Conservation (phyloP, 2,797 vertebrate genomes). For the Acomys russatus region DNA sequence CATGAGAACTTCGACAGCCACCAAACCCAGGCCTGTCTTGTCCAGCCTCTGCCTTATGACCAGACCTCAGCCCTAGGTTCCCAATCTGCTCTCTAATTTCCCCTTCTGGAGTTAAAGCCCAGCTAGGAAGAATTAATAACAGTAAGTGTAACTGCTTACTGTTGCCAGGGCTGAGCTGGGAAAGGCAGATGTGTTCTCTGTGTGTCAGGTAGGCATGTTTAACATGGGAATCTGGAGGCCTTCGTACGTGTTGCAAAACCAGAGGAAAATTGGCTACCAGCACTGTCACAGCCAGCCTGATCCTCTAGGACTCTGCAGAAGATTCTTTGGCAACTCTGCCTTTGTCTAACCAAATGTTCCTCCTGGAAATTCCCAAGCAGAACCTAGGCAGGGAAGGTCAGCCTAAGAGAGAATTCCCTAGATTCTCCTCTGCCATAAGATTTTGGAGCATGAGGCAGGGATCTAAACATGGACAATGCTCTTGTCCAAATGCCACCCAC, state of each 20-base stretch:
- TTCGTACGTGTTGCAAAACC: background rate
- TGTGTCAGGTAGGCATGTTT: background rate
- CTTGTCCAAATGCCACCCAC: background rate
- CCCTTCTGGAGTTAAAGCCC: background rate
- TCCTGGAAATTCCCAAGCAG: background rate
- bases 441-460: no score
- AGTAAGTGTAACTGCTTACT: background rate
- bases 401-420: background rate
- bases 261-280: background rate
- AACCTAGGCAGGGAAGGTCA: background rate
- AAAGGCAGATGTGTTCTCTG: background rate
- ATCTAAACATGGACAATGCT: background rate
- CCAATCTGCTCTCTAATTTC: background rate
- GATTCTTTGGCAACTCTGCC: background rate
- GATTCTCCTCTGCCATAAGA: background rate
- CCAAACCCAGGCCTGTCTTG: background rate
- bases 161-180: background rate
- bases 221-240: background rate
- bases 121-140: slow-evolving; percentile 15
- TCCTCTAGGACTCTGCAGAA: background rate
- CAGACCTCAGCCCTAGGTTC: background rate
- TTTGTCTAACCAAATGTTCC: background rate
- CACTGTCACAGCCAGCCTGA: background rate
- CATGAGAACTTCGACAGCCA: background rate
- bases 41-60: background rate